These are phyloP conservation scores for Scaptomyza polygonia DNA, from an alignment of 2,888 invertebrate species.

Conservation along the genomic window DNA sequence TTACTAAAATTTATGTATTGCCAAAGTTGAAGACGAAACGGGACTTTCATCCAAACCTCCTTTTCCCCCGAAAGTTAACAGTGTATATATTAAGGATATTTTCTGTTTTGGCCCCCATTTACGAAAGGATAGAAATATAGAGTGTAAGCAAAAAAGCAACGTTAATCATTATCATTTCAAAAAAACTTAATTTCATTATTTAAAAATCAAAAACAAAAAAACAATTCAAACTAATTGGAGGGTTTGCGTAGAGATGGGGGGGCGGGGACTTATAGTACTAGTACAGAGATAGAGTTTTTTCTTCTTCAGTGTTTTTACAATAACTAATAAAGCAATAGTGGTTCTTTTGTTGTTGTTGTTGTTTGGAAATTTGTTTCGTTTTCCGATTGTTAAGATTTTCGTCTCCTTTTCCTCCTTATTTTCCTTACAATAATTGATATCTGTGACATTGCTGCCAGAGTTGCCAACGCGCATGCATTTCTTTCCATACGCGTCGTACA, in stretches of 20 bases:
- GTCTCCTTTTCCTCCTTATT: not conserved
- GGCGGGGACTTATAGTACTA: not conserved
- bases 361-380: slow-evolving; percentile 42
- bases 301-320: not conserved
- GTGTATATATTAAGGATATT: slow-evolving; percentile 49
- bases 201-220: slow-evolving; percentile 7
- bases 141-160: slow-evolving; percentile 1
- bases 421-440: slow-evolving; percentile 55
- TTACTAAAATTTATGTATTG: slow-evolving; percentile 45
- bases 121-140: slow-evolving; percentile 4
- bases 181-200: slow-evolving; percentile 11
- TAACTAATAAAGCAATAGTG: slow-evolving; percentile 40
- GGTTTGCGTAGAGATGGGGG: not conserved
- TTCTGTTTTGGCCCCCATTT: slow-evolving; percentile 36
- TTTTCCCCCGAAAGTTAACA: not conserved
- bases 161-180: slow-evolving; percentile 1
- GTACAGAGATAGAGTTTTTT: not conserved
- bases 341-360: slow-evolving; percentile 7
- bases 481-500: slow-evolving; percentile 54
- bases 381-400: slow-evolving; percentile 31
- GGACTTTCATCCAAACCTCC: not conserved
- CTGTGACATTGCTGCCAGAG: slow-evolving; percentile 63
- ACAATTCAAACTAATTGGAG: slow-evolving; percentile 4
- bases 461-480: slow-evolving; percentile 76
- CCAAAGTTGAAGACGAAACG: slow-evolving; percentile 22